Base-by-base conservation (phyloP, 2,797 vertebrate genomes). In the Danio tinwini region DNA sequence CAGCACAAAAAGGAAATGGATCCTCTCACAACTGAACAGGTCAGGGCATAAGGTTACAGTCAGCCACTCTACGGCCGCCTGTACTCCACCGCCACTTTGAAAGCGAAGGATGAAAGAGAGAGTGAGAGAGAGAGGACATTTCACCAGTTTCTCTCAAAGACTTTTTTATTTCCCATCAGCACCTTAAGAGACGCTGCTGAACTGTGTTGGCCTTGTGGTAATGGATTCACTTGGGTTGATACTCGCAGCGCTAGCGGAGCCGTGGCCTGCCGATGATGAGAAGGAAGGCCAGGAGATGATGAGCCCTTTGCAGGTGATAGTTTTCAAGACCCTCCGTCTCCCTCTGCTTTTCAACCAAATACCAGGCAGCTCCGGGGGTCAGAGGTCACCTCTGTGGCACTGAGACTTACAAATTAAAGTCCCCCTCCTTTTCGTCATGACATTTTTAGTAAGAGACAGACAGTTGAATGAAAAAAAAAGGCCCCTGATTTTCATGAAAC, bases 401-500 rank as follows among this genome's bases (percentile, higher is more conserved):
- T 6, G 70, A 81, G 74, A 68, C 82, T 62, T 49, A 45, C 78
- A 81, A 82, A 78, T 83, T 63, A 85, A 83, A 85, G 81, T 84
- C 83, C 40, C 52, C 58, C 44, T 67, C 49, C 72, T 29, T 40
- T 37, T 58, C 19, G 7, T 5, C 7, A 7, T 83, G 84, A 84
- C 85, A 86, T 86, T 86, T 85, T 82, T 72, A 69, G 63, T 70
- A 59, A 55, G 67, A 39, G 68, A 87, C 81, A 39, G 49, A 69
- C 62, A 77, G 81, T 45, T 13, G 55, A 64, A 42, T 17, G 39
- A 80, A 64, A 73, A 50, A 83, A 56, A 76, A 74, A 59, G 92
- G 53, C 16, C 17, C 73, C 67, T 92, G 91, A 91, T 93, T 87
- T 89, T 89, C 90, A 84, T 91, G 90, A 92, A 89, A 88, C 89